phyloP scores from a whole-genome alignment of 2,113 vertebrate genomes.

The Prunella fulvescens region DNA sequence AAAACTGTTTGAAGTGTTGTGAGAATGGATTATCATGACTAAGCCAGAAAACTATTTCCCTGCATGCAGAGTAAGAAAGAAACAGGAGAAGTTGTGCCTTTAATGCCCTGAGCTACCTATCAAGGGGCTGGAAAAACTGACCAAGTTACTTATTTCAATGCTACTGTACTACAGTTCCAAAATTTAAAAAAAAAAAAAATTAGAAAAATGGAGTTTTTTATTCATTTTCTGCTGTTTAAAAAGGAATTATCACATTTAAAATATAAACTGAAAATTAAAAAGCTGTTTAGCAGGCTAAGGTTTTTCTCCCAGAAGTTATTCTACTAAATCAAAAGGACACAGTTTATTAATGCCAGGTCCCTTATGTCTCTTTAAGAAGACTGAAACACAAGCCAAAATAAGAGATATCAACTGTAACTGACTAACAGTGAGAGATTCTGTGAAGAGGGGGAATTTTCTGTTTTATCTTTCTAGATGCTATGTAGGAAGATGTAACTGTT shows the following conservation, averaged over 20 bases:
- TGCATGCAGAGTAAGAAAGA: not conserved
- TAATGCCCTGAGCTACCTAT: not conserved
- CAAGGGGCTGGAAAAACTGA: not conserved
- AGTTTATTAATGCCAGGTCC: not conserved
- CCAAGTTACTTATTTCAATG: not conserved
- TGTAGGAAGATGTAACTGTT: not conserved
- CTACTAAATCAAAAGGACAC: not conserved
- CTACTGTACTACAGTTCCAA: not conserved
- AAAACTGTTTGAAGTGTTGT: not conserved
- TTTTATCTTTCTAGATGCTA: not conserved
- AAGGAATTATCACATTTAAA: not conserved
- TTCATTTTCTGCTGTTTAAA: not conserved
- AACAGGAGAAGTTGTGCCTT: not conserved
- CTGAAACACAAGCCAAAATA: not conserved
- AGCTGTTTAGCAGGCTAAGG: not conserved
- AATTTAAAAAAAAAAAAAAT: not conserved
- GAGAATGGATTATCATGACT: not conserved
- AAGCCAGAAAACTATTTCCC: not conserved
- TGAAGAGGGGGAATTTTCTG: not conserved
- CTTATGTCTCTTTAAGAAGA: not conserved
- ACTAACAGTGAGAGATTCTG: not conserved
- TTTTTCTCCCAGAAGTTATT: not conserved
- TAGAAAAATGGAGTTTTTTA: rapidly evolving
- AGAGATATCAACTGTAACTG: not conserved
- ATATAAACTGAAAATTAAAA: not conserved